Conservation (phyloP, 2,113 vertebrate species). For the Siphamia tubifer region DNA sequence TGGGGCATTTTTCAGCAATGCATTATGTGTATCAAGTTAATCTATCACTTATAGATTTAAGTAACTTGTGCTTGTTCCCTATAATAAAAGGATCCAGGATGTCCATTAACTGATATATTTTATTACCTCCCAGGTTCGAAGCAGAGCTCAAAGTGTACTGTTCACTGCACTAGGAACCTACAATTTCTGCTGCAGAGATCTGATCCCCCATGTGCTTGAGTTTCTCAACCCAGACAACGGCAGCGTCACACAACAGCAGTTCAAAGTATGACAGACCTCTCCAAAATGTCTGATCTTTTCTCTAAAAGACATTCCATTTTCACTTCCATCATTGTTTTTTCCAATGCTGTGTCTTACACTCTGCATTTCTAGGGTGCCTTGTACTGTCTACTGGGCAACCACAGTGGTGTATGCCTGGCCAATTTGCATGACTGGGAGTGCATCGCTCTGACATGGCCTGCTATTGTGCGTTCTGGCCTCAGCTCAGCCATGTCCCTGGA, state of each 20-base stretch:
- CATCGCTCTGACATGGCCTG: conserved; percentile 93
- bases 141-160: conserved; percentile 92
- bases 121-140: conserved; percentile 85
- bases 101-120: background rate
- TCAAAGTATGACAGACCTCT: conserved; percentile 85
- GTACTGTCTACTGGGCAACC: conserved; percentile 96
- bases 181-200: conserved; percentile 96
- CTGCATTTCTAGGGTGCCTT: conserved; percentile 87
- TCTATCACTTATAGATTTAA: too few species aligned
- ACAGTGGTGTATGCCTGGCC: conserved; percentile 90
- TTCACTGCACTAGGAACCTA: conserved; percentile 94
- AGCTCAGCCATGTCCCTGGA: conserved; percentile 96
- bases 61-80: too few species aligned
- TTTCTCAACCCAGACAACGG: conserved; percentile 86
- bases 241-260: conserved; percentile 91
- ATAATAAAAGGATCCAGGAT: too few species aligned
- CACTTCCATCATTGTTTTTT: background rate
- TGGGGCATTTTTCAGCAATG: background rate
- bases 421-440: conserved; percentile 98
- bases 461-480: conserved; percentile 91
- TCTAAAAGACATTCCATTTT: background rate
- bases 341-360: background rate
- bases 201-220: conserved; percentile 91
- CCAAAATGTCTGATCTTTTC: background rate
- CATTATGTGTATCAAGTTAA: background rate